Evolutionary conservation across 1,140 invertebrate species (phyloP).

Genomic region (Wasmannia auropunctata): DNA sequence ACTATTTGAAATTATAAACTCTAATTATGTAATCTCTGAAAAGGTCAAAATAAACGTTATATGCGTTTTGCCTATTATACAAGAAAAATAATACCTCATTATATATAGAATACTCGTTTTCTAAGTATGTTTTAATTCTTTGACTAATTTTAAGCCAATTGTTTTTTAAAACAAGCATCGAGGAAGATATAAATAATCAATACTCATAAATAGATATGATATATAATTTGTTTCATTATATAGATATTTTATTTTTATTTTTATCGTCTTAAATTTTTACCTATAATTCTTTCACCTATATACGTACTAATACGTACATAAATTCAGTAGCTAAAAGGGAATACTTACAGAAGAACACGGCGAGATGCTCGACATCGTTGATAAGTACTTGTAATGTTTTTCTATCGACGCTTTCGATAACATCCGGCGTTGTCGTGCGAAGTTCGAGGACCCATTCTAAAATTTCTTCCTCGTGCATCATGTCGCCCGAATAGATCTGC

Average conservation of each 20-base stretch:
- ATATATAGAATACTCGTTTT: neutral
- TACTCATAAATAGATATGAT: neutral
- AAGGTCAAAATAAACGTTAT: neutral
- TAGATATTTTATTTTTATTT: neutral
- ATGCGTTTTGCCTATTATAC: neutral
- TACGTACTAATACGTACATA: neutral
- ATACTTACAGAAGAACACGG: conserved; percentile 96
- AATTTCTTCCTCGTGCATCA: conserved; percentile 96
- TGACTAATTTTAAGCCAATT: neutral
- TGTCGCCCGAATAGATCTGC: conserved; percentile 93
- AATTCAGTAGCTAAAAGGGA: neutral
- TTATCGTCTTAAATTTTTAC: neutral
- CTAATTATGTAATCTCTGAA: neutral
- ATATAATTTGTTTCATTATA: neutral
- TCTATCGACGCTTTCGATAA: conserved; percentile 96
- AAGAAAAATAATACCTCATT: conserved; percentile 20
- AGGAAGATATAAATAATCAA: neutral
- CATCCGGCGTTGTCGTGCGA: conserved; percentile 93
- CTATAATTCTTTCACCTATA: neutral
- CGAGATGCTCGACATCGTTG: conserved; percentile 95
- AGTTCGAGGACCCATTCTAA: conserved; percentile 95
- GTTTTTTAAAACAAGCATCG: neutral
- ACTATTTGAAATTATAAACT: conserved; percentile 3
- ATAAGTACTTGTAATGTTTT: conserved; percentile 95
- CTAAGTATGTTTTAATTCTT: neutral